Evolutionary conservation across 2,888 invertebrate genomes (phyloP).

Genomic region (Masnerella sp.): DNA sequence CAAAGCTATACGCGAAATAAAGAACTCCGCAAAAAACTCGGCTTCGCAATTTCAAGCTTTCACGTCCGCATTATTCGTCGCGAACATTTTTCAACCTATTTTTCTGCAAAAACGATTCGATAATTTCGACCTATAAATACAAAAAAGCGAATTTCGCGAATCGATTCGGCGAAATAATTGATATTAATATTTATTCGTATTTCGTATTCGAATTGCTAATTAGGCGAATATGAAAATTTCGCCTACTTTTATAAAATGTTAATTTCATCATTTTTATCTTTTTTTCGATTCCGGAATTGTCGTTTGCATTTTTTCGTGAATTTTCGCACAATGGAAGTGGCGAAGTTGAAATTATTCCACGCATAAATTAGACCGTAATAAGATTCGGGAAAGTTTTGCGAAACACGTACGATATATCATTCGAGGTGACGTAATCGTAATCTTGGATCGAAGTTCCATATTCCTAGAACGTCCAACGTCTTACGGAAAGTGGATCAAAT

Average conservation of each 20-base stretch:
- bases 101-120: too few relatives aligned
- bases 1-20: conserved; percentile 13
- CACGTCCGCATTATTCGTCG: neutral
- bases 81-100: conserved; percentile 2
- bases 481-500: too few relatives aligned
- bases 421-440: conserved; percentile 34
- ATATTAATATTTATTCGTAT: too few relatives aligned
- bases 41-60: neutral
- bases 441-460: conserved; percentile 25
- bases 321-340: too few relatives aligned
- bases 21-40: conserved; percentile 14
- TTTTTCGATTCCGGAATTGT: too few relatives aligned
- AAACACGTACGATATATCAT: conserved; percentile 43
- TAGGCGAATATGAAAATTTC: too few relatives aligned
- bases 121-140: neutral
- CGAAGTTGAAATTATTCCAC: conserved; percentile 18
- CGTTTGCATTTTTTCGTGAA: neutral
- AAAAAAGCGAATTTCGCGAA: neutral
- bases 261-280: too few relatives aligned
- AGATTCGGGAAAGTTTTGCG: conserved; percentile 6
- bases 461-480: too few relatives aligned
- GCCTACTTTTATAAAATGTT: too few relatives aligned
- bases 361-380: conserved; percentile 30
- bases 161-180: too few relatives aligned
- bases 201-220: too few relatives aligned